Evolutionary conservation across 2,888 invertebrate species (phyloP).

Genomic region (Geotrupes spiniger): DNA sequence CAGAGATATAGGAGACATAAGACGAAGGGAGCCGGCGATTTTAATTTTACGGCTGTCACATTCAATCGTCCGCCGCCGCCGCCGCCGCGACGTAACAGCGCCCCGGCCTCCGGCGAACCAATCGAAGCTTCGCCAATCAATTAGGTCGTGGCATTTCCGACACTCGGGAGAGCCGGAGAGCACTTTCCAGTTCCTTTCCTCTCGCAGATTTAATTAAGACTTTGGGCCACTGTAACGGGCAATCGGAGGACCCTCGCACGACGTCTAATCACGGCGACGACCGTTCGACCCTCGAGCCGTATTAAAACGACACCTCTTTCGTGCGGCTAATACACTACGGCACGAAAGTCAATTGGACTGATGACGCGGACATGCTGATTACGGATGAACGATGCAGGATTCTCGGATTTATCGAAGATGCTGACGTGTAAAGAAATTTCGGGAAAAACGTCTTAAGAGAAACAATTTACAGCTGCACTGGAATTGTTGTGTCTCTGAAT

Average conservation of each 20-base stretch:
- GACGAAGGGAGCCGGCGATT: slow-evolving; percentile 39
- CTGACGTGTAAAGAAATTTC: no score
- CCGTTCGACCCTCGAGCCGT: slow-evolving; percentile 19
- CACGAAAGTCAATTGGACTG: no score
- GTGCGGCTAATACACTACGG: no score
- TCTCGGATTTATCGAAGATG: no score
- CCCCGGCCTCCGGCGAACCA: slow-evolving; percentile 29
- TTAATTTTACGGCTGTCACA: slow-evolving; percentile 46
- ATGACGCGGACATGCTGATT: no score
- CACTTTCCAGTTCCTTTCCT: slow-evolving; percentile 36
- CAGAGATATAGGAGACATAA: slow-evolving; percentile 35
- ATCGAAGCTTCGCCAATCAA: slow-evolving; percentile 44
- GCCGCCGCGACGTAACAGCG: slow-evolving; percentile 5
- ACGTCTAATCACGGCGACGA: slow-evolving; percentile 38
- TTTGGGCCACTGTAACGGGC: slow-evolving; percentile 38
- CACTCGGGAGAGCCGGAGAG: slow-evolving; percentile 26
- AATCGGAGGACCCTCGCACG: slow-evolving; percentile 40
- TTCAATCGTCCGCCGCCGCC: slow-evolving; percentile 28
- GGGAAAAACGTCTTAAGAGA: no score
- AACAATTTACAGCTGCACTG: no score
- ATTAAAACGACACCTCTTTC: slow-evolving; percentile 33
- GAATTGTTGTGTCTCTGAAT: no score
- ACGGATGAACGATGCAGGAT: no score
- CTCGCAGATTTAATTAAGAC: slow-evolving; percentile 47
- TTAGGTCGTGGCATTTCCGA: slow-evolving; percentile 37